These are phyloP conservation scores for Epirrita christyi DNA, from an alignment of 2,888 invertebrate species.

Conservation along the genomic window DNA sequence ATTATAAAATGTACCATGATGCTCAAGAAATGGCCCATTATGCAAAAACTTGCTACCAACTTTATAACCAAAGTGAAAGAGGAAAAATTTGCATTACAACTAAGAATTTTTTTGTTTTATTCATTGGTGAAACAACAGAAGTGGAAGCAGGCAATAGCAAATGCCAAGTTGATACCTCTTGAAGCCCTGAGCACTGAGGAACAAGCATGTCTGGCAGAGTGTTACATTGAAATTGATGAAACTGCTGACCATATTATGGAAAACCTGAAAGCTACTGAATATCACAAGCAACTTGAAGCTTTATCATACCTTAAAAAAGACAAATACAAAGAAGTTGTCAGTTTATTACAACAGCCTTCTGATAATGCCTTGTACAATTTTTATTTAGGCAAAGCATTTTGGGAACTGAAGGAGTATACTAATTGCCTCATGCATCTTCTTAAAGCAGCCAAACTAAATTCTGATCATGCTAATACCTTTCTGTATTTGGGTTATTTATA, in stretches of 20 bases:
- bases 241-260: conserved; percentile 56
- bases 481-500: conserved; percentile 91
- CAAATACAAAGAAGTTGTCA: conserved; percentile 82
- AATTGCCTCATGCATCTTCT: conserved; percentile 87
- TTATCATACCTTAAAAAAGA: conserved; percentile 76
- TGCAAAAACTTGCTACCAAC: conserved; percentile 69
- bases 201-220: conserved; percentile 63
- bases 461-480: conserved; percentile 90
- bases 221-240: conserved; percentile 66
- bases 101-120: conserved; percentile 64
- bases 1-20: conserved; percentile 70
- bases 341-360: conserved; percentile 71
- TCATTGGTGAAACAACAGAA: conserved; percentile 76
- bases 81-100: conserved; percentile 48
- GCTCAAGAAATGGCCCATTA: conserved; percentile 72
- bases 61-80: conserved; percentile 70
- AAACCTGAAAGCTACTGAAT: conserved; percentile 56
- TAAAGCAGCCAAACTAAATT: conserved; percentile 89
- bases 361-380: conserved; percentile 82
- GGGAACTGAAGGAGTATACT: conserved; percentile 83
- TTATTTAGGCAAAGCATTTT: conserved; percentile 86
- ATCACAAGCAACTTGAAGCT: conserved; percentile 75
- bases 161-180: conserved; percentile 59
- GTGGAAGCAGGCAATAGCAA: conserved; percentile 75
- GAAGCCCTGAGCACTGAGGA: conserved; percentile 55